Percentiles rank a stretch among this genome's conserved stretches.
Evolutionary conservation across 2,113 vertebrate species (phyloP).

Genomic region (Gopherus flavomarginatus): DNA sequence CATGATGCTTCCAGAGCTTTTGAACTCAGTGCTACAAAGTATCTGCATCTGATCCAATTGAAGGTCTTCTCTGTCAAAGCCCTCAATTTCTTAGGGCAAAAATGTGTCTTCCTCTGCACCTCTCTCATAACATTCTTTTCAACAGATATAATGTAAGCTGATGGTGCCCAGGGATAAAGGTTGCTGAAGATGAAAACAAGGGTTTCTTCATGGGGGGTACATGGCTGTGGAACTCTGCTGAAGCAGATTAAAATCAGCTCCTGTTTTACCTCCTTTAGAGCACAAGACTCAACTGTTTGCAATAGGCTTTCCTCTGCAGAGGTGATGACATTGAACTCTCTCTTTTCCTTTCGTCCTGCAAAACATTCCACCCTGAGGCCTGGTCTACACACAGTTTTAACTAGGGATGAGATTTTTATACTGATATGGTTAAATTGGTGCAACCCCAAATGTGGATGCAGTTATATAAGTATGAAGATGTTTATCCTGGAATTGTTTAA

Average conservation of each 20-base stretch:
- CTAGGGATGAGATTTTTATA: neutral
- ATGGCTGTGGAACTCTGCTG: neutral
- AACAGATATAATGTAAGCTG: neutral
- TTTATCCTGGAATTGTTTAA: neutral
- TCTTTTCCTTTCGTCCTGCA: neutral
- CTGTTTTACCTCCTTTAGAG: neutral
- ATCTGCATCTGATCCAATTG: neutral
- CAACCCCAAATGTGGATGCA: neutral
- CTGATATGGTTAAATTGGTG: neutral
- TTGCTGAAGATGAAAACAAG: neutral
- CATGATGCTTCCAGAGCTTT: neutral
- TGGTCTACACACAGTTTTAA: neutral
- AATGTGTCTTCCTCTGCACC: neutral
- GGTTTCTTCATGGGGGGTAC: accelerated
- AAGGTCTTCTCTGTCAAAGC: too few relatives aligned
- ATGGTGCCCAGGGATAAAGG: neutral
- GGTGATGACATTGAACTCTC: neutral
- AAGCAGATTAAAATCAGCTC: neutral
- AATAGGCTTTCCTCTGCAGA: neutral
- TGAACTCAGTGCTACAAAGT: neutral
- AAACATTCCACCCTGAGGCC: neutral
- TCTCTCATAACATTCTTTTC: neutral
- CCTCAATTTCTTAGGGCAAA: neutral
- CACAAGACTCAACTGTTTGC: neutral
- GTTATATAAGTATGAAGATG: neutral